Percentiles rank a stretch among this genome's conserved stretches.
phyloP scores from a whole-genome alignment of 2,888 invertebrate genomes.

The Smittia sp. region DNA sequence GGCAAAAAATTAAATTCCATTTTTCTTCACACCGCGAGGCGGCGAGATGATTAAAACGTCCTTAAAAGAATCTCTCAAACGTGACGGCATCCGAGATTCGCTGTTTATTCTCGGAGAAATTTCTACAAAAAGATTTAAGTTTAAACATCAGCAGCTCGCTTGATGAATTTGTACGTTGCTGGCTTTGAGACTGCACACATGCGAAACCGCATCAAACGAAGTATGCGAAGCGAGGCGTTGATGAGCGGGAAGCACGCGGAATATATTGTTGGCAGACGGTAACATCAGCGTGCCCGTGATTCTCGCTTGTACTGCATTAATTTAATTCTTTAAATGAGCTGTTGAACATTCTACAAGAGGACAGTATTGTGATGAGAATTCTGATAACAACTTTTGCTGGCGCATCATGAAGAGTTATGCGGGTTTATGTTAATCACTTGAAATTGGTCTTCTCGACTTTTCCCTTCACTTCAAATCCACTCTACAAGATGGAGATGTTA shows the following conservation, averaged over 20 bases:
- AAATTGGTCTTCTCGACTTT: no score
- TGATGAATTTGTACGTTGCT: no score
- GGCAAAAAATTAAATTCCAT: background rate
- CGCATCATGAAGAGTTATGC: no score
- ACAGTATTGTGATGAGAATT: no score
- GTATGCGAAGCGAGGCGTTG: background rate
- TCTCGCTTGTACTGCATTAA: no score
- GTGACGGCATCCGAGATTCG: slow-evolving; percentile 5
- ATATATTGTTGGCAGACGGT: background rate
- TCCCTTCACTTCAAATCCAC: no score
- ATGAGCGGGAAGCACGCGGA: background rate
- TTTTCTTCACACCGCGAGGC: background rate
- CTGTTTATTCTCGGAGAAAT: background rate
- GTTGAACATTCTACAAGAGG: no score
- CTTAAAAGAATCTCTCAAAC: slow-evolving; percentile 14
- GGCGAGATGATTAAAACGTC: background rate
- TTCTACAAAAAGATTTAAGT: background rate
- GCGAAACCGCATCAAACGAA: slow-evolving; percentile 25
- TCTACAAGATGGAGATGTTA: no score
- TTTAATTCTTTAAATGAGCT: no score
- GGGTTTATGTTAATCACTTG: no score
- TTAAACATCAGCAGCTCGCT: background rate
- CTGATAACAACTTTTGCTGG: no score
- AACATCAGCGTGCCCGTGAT: background rate
- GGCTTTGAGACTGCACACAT: background rate